Percentiles rank a stretch among this genome's conserved stretches.
phyloP scores from a whole-genome alignment of 2,888 invertebrate species.

The Eristalinus sepulchralis region DNA sequence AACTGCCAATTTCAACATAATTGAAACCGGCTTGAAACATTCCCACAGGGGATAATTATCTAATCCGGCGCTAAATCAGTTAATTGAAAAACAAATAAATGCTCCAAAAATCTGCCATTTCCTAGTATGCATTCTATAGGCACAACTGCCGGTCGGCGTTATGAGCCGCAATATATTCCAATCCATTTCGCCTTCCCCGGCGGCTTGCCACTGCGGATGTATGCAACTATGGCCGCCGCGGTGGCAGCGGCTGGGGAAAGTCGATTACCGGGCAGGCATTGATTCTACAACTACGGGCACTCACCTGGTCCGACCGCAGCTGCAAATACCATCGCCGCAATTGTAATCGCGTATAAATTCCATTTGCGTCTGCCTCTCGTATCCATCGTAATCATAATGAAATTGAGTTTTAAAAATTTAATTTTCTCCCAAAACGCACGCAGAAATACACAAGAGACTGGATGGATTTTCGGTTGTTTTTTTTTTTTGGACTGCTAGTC shows the following conservation, averaged over 20 bases:
- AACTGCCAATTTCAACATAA: slow-evolving; percentile 30
- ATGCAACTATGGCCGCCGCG: neutral
- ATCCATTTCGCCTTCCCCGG: neutral
- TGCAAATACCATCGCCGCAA: slow-evolving; percentile 58
- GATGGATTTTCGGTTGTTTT: slow-evolving; percentile 40
- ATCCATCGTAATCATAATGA: slow-evolving; percentile 47
- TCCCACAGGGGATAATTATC: slow-evolving; percentile 64
- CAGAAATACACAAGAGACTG: slow-evolving; percentile 8
- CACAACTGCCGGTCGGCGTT: slow-evolving; percentile 3
- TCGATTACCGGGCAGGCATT: slow-evolving; percentile 20
- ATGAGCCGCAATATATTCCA: neutral
- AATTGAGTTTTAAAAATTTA: slow-evolving; percentile 47
- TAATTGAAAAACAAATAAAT: slow-evolving; percentile 69
- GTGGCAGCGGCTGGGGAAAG: neutral
- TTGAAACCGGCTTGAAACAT: slow-evolving; percentile 53
- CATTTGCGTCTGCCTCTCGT: slow-evolving; percentile 29
- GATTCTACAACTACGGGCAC: slow-evolving; percentile 46
- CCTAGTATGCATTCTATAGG: slow-evolving; percentile 11
- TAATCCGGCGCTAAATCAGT: slow-evolving; percentile 66
- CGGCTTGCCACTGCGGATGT: neutral
- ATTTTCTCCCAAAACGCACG: neutral
- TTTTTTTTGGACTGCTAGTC: slow-evolving; percentile 9
- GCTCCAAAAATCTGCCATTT: slow-evolving; percentile 35
- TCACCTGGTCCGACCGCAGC: slow-evolving; percentile 67
- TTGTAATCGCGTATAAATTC: slow-evolving; percentile 60